A percentile compares a stretch with the other conserved stretches of the same genome.
phyloP scores from a whole-genome alignment of 2,113 vertebrate species.

The Asarcornis scutulata region DNA sequence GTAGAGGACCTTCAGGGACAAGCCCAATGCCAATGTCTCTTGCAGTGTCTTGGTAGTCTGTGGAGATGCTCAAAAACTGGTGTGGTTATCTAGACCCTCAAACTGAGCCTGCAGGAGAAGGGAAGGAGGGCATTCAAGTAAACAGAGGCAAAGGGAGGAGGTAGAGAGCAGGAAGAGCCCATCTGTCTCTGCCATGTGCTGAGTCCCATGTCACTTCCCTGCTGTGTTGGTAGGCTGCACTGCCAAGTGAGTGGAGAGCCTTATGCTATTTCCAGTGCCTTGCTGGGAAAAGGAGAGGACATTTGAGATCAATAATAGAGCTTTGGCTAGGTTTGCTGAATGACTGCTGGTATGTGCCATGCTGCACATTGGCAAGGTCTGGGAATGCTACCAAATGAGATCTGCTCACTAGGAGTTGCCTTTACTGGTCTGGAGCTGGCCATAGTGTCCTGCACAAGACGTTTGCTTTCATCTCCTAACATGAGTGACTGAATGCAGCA shows the following conservation, averaged over 20 bases:
- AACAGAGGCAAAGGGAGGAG: not conserved
- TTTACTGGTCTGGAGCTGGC: not conserved
- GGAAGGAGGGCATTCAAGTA: not conserved
- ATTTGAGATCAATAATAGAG: slow-evolving; percentile 5
- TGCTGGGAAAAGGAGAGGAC: slow-evolving; percentile 41
- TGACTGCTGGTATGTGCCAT: not conserved
- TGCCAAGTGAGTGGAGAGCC: slow-evolving; percentile 15
- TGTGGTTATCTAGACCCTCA: not conserved
- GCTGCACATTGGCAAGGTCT: slow-evolving; percentile 20
- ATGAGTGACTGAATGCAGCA: not conserved
- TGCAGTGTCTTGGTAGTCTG: not conserved
- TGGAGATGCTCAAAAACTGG: not conserved
- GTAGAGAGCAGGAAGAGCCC: not conserved
- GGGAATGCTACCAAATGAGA: slow-evolving; percentile 14
- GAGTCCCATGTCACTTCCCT: slow-evolving; percentile 3
- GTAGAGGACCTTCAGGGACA: not conserved
- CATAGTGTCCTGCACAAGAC: not conserved
- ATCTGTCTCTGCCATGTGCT: slow-evolving; percentile 35
- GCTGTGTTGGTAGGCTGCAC: not conserved
- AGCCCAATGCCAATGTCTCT: not conserved
- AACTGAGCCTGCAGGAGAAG: not conserved
- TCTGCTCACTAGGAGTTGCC: not conserved
- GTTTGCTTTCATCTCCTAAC: not conserved
- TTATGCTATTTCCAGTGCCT: slow-evolving; percentile 44
- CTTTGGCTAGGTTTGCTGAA: slow-evolving; percentile 11